Evolutionary conservation across 2,888 invertebrate species (phyloP), one percentile per base, ranked within the genome.

Genomic region (Perizoma flavofasciatum): DNA sequence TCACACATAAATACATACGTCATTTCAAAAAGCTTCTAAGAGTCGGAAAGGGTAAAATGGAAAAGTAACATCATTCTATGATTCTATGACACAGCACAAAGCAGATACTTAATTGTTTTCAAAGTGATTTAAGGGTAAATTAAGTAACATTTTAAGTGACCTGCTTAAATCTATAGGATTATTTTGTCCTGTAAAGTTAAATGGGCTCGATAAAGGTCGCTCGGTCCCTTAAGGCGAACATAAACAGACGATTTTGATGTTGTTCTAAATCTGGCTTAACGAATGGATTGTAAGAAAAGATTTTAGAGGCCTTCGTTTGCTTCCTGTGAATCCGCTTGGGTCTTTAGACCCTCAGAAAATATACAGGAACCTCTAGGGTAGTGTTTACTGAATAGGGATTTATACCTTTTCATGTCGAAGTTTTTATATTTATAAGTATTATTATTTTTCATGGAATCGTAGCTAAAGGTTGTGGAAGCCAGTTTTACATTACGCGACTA

Each of bases 171-270:
- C 40, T 43, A 50, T n/a, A 34, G 39, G 52, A 59, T 63, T 66
- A 61, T 55, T 51, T 44, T 47, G 45, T 51, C 37, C 40, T 46
- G 37, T 45, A 59, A 55, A 50, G 45, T 59, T 46, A 44, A 49
- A 50, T 45, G 46, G 60, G 22, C 43, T 41, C 53, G 58, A 53
- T 33, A 49, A 53, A 35, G 53, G 53, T 35, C 43, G 7, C 22
- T 37, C n/a, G 22, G 41, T 57, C 63, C 59, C 59, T 37, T 45
- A 55, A 43, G 56, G 32, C 22, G 7, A 47, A 51, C 39, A 52
- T 63, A 60, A 59, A 66, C 64, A 62, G 49, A 37, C 54, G 43
- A 47, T 65, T 59, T 53, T 63, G 51, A 59, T 56, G 60, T 58
- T 63, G 40, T 61, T 59, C 52, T n/a, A 48, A 64, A 64, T 61